A percentile compares a stretch with the other conserved stretches of the same genome.
These are phyloP conservation scores for Pantherophis alleghaniensis DNA, from an alignment of 2,797 vertebrate species.

Conservation along the genomic window DNA sequence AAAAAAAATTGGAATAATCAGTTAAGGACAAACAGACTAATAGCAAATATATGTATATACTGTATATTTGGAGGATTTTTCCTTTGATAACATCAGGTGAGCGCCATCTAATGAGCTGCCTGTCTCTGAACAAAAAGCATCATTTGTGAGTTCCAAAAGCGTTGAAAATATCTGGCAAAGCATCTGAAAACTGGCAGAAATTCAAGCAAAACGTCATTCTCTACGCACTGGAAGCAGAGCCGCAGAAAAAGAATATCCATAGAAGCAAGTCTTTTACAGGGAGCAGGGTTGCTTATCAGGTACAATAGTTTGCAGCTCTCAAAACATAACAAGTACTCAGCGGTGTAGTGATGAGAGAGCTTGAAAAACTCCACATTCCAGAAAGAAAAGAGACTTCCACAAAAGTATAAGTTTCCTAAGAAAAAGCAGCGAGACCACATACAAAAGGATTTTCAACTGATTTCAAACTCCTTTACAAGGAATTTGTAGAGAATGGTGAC, in stretches of 20 bases:
- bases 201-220: background rate
- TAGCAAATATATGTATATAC: too few species aligned
- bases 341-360: background rate
- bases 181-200: background rate
- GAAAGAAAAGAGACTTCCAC: background rate
- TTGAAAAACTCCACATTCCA: background rate
- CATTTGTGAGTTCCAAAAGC: background rate
- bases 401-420: background rate
- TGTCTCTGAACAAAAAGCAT: background rate
- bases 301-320: background rate
- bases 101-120: background rate
- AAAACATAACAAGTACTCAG: background rate
- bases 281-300: background rate
- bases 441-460: background rate
- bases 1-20: background rate
- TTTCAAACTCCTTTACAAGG: background rate
- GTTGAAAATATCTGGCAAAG: background rate
- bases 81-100: background rate
- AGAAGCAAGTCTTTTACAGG: background rate
- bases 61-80: background rate
- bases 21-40: background rate
- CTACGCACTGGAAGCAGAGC: background rate
- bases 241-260: background rate
- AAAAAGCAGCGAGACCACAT: background rate
- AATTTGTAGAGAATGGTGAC: background rate